Conservation (phyloP, 2,113 vertebrate species). For the Morphnarchus princeps region DNA sequence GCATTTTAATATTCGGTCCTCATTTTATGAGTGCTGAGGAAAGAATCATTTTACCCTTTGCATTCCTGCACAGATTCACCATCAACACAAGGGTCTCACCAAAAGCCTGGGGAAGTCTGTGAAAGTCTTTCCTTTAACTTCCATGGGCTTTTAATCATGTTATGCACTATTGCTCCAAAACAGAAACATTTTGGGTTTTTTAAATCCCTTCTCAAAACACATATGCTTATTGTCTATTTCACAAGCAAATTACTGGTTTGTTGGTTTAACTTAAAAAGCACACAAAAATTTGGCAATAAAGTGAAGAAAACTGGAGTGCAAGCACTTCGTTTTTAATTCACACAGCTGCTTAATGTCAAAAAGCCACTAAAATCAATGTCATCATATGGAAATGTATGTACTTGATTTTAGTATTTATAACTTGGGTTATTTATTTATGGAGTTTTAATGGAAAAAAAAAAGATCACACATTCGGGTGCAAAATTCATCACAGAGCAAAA, state of each 20-base stretch:
- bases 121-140: not conserved
- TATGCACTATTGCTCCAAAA: not conserved
- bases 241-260: not conserved
- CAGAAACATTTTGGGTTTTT: not conserved
- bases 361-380: not conserved
- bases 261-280: not conserved
- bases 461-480: not conserved
- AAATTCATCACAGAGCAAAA: not conserved
- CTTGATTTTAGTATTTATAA: not conserved
- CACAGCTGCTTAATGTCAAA: not conserved
- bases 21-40: not conserved
- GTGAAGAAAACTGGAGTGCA: not conserved
- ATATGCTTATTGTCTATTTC: not conserved
- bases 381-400: not conserved
- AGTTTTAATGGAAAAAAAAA: not conserved
- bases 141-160: not conserved
- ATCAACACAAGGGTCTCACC: not conserved
- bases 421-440: not conserved
- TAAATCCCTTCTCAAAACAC: not conserved
- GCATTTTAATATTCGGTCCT: not conserved
- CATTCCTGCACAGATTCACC: not conserved
- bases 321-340: not conserved
- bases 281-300: not conserved
- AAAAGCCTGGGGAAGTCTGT: not conserved
- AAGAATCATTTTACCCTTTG: not conserved